Evolutionary conservation across 2,797 vertebrate species (phyloP).

Genomic region (Oceanodroma leucorhoa): DNA sequence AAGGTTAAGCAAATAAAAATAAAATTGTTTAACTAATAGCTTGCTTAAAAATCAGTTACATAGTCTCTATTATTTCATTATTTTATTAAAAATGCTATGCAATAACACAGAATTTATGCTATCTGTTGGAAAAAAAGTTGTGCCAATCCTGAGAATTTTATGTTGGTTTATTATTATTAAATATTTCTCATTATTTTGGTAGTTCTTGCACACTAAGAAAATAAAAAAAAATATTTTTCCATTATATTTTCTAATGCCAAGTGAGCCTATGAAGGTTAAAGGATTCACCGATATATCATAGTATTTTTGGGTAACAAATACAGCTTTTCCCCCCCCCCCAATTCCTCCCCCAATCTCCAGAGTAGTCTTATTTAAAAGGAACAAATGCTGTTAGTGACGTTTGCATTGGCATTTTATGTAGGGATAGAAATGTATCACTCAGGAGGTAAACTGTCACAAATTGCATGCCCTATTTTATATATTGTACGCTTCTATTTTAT

Average conservation of each 20-base stretch:
- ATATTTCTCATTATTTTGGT: not conserved
- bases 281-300: not conserved
- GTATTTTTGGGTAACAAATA: not conserved
- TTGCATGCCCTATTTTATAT: not conserved
- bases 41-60: not conserved
- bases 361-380: not conserved
- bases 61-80: not conserved
- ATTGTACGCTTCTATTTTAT: not conserved
- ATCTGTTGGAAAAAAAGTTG: not conserved
- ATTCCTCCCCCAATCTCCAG: not conserved
- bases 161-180: not conserved
- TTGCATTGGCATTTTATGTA: not conserved
- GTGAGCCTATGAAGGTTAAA: not conserved
- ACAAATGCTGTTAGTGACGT: not conserved
- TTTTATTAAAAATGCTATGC: not conserved
- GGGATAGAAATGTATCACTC: not conserved
- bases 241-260: not conserved
- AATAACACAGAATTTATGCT: not conserved
- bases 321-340: fast-evolving
- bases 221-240: not conserved
- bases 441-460: not conserved
- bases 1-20: not conserved
- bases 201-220: not conserved
- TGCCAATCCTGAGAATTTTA: not conserved
- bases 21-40: not conserved